These are phyloP conservation scores for Nymphalis polychloros DNA, from an alignment of 2,888 invertebrate species.

Conservation along the genomic window DNA sequence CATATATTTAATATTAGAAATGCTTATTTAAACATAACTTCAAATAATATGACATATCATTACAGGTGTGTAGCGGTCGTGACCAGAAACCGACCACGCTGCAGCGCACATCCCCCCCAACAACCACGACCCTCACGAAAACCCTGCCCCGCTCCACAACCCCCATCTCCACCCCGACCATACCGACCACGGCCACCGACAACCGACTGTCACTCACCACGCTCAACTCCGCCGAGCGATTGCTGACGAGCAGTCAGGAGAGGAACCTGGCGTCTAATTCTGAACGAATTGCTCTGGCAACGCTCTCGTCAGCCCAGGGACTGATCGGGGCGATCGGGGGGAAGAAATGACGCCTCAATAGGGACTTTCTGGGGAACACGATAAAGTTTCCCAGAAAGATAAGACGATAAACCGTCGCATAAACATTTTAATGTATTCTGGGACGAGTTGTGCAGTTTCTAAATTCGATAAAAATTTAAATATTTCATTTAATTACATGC, in stretches of 20 bases:
- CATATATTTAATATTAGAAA: neutral
- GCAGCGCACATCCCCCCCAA: constrained; percentile 69
- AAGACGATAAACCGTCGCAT: constrained; percentile 50
- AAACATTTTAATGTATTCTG: neutral
- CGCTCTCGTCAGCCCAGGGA: constrained; percentile 68
- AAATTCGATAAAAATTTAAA: too few relatives aligned
- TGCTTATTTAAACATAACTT: neutral
- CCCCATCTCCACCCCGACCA: constrained; percentile 50
- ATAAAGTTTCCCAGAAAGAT: constrained; percentile 63
- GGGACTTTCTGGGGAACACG: constrained; percentile 49
- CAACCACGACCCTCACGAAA: constrained; percentile 56
- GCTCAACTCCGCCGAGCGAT: constrained; percentile 59
- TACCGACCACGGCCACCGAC: constrained; percentile 51
- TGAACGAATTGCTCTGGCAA: constrained; percentile 67
- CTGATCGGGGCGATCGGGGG: constrained; percentile 65
- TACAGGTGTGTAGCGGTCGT: constrained; percentile 76
- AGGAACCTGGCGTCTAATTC: constrained; percentile 48
- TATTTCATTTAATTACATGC: too few relatives aligned
- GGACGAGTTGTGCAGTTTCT: neutral
- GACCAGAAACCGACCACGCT: constrained; percentile 71
- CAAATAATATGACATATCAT: neutral
- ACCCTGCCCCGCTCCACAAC: constrained; percentile 61
- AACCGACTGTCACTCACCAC: constrained; percentile 57
- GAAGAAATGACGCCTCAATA: constrained; percentile 78
- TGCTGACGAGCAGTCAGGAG: constrained; percentile 51